Base-by-base conservation (phyloP, 2,888 invertebrate genomes). In the Yponomeuta evonymella region DNA sequence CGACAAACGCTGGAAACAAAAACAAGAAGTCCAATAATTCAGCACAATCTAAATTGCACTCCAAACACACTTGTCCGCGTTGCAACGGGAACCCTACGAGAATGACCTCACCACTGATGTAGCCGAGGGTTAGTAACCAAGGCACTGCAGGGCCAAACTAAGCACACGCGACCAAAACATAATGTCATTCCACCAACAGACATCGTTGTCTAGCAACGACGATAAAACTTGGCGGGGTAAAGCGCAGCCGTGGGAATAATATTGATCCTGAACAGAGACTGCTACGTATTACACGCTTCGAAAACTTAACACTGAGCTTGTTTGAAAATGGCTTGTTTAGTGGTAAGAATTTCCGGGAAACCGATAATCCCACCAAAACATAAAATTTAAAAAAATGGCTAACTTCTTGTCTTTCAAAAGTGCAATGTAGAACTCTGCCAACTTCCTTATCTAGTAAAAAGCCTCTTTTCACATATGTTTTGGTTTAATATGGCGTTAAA, bases 181-280 rank as follows among this genome's bases (percentile, higher is more conserved):
- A 82, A 73, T 83, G 83, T 79, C 79, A 73, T 75, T 70, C 73
- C n/a, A 67, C 70, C 64, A 12, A 68, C 73, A 74, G 71, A 68
- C 71, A 72, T 72, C 74, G 70, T 69, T 71, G 72, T 73, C 73
- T 75, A 71, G 71, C 75, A 73, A 75, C 75, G 78, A 81, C 79
- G 78, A 79, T 79, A 73, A 75, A 80, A 83, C 76, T 72, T 75
- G 76, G 81, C 75, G 76, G 85, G 85, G 83, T 87, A 85, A 85
- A 86, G 86, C 87, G 87, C 85, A 82, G 84, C 75, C 82, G 88
- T 87, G 84, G 81, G 85, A 84, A 86, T 74, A 78, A 71, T 90
- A 92, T 92, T 83, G 91, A 92, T 91, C 86, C 12, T 82, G 78
- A 84, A 82, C 79, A 77, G 43, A 79, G 79, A 80, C 75, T 76